These are phyloP conservation scores for Limnodromus scolopaceus DNA, from an alignment of 2,797 vertebrate genomes.

Conservation along the genomic window DNA sequence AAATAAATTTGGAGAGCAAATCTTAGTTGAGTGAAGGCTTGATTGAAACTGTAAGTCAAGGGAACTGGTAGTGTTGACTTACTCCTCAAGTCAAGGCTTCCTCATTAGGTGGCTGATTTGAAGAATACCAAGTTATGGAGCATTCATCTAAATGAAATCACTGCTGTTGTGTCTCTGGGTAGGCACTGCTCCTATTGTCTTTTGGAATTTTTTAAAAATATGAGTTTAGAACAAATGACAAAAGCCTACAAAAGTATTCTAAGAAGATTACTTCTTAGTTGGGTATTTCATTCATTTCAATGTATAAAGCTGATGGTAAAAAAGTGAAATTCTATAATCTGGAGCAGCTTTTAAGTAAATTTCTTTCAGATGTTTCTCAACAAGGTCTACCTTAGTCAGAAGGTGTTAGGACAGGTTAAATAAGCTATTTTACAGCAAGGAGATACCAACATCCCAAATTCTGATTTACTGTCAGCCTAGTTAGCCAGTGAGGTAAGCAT, in stretches of 20 bases:
- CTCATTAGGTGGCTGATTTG: background rate
- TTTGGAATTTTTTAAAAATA: background rate
- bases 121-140: background rate
- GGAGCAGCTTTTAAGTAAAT: background rate
- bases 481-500: background rate
- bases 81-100: background rate
- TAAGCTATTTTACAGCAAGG: background rate
- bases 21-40: slow-evolving; percentile 19
- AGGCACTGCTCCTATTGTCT: background rate
- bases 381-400: background rate
- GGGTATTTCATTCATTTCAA: background rate
- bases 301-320: background rate
- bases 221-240: background rate
- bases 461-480: background rate
- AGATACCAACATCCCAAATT: background rate
- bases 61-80: background rate
- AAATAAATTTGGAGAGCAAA: slow-evolving; percentile 51
- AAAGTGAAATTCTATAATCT: background rate
- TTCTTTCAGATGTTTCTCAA: background rate
- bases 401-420: background rate
- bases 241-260: background rate
- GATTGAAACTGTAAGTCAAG: slow-evolving; percentile 3
- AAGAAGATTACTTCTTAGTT: background rate
- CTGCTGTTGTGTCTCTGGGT: background rate
- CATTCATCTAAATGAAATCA: background rate